These are phyloP conservation scores for Watsonalla cultraria DNA, from an alignment of 2,888 invertebrate genomes.

Conservation along the genomic window DNA sequence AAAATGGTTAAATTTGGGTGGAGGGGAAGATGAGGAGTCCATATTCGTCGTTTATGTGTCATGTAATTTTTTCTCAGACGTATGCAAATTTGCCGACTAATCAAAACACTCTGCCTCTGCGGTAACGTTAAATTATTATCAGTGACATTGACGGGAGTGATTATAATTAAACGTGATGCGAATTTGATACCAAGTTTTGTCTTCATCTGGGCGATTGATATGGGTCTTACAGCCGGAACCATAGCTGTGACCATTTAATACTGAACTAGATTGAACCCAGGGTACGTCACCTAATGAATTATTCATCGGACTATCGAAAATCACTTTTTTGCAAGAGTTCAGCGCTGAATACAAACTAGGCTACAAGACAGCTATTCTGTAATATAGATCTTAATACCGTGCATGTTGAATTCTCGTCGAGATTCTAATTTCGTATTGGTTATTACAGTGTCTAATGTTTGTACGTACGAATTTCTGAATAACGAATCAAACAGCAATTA, in stretches of 20 bases:
- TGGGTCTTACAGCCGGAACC: constrained; percentile 22
- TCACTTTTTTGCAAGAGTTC: constrained; percentile 24
- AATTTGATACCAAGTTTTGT: background rate
- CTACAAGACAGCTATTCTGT: background rate
- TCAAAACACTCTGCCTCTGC: no score
- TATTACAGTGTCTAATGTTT: background rate
- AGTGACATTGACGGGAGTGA: no score
- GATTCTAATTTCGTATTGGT: no score
- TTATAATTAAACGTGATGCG: background rate
- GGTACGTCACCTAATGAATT: constrained; percentile 29
- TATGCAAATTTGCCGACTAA: no score
- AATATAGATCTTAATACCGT: no score
- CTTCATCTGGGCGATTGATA: constrained; percentile 22
- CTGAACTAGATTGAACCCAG: constrained; percentile 12
- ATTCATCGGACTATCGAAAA: constrained; percentile 29
- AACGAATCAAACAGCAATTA: constrained; percentile 27
- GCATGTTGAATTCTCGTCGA: no score
- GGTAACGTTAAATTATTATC: no score
- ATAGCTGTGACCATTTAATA: constrained; percentile 19
- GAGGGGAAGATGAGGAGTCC: no score
- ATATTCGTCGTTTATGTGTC: no score
- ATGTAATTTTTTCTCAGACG: no score
- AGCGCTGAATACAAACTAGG: constrained; percentile 16
- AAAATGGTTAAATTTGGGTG: no score
- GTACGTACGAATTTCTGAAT: constrained; percentile 24